Base-by-base conservation (phyloP, 1,140 invertebrate genomes). In the Aplysia californica region DNA sequence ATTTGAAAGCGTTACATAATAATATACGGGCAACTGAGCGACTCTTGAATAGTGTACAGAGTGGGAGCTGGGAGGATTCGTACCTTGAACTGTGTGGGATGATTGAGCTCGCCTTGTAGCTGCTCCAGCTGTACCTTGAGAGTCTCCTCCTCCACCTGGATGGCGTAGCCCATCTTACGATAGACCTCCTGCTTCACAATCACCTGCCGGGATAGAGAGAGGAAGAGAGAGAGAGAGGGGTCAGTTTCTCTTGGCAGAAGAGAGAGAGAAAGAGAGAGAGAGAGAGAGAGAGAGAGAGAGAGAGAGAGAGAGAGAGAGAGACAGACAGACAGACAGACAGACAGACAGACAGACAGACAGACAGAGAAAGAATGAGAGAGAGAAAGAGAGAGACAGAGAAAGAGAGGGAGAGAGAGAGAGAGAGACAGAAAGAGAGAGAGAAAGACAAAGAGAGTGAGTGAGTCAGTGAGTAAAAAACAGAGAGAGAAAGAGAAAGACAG, bases 21-120 rank as follows among this genome's bases (percentile, higher is more conserved):
- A n/a, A n/a, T n/a, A n/a, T n/a, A n/a, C n/a, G n/a, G n/a, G n/a
- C n/a, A n/a, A n/a, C n/a, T n/a, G n/a, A n/a, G n/a, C n/a, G n/a
- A n/a, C n/a, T n/a, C n/a, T n/a, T n/a, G n/a, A n/a, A n/a, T n/a
- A n/a, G n/a, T n/a, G n/a, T n/a, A n/a, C n/a, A n/a, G n/a, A n/a
- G n/a, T n/a, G n/a, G n/a, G n/a, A n/a, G n/a, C n/a, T n/a, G n/a
- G n/a, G n/a, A n/a, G n/a, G n/a, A n/a, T n/a, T n/a, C 41, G 33
- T 89, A 95, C 95, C 90, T 97, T 97, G 82, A 96, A 97, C 84
- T 97, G 95, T 66, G 96, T 97, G 18, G 96, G 96, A 18, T 95
- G 94, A 79, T 95, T 95, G 1, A 98, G 92, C 85, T 97, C 94
- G 0, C 94, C 92, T 68, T 96, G 94, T 87, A 98, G 93, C 64